phyloP scores from a whole-genome alignment of 1,140 invertebrate species.

The Drosophila melanogaster region DNA sequence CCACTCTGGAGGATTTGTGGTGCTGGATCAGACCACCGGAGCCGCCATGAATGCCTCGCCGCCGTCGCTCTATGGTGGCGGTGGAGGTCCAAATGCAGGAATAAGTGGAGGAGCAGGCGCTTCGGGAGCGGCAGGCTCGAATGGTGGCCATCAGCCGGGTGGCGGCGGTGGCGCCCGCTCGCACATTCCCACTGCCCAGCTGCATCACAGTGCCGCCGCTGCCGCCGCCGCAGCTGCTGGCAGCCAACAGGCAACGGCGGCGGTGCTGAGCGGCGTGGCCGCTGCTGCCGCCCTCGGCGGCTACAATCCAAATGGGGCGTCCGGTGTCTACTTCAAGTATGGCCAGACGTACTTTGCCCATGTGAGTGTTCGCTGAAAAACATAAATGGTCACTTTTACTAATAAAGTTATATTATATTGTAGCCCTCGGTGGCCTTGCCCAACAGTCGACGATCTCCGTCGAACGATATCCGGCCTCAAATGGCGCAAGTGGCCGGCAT shows the following conservation, averaged over 20 bases:
- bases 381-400: no score
- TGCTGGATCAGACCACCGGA: constrained; percentile 62
- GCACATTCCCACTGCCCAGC: constrained; percentile 83
- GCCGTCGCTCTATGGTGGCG: constrained; percentile 58
- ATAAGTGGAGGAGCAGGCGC: constrained; percentile 1
- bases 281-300: constrained; percentile 70
- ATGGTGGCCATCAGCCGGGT: constrained; percentile 23
- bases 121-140: constrained; percentile 16
- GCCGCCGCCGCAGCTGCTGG: constrained; percentile 62
- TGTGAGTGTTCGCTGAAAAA: constrained; percentile 49
- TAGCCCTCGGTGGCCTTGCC: constrained; percentile 83
- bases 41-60: constrained; percentile 61
- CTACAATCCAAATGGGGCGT: constrained; percentile 77
- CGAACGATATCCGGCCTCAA: constrained; percentile 78
- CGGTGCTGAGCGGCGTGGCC: constrained; percentile 74
- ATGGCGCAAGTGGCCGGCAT: constrained; percentile 82
- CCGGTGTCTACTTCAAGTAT: constrained; percentile 83
- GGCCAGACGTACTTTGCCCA: constrained; percentile 84
- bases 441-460: constrained; percentile 83
- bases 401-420: background rate
- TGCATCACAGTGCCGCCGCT: constrained; percentile 75
- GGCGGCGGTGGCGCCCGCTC: constrained; percentile 52
- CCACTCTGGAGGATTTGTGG: constrained; percentile 57
- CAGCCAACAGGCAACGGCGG: constrained; percentile 64
- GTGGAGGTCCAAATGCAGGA: constrained; percentile 9